These are phyloP conservation scores for Centruroides sculpturatus DNA, from an alignment of 1,140 invertebrate species.

Conservation along the genomic window DNA sequence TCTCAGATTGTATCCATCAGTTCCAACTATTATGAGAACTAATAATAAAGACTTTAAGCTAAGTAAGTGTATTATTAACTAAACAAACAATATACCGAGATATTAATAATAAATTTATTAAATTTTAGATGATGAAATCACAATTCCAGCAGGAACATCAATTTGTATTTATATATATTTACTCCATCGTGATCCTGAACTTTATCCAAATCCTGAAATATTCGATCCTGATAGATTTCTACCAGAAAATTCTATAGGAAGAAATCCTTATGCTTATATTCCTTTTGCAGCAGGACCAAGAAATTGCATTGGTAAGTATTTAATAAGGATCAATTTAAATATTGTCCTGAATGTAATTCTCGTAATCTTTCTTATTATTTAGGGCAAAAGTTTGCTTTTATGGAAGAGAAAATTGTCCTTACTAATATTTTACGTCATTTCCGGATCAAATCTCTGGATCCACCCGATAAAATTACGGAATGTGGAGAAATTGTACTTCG, in stretches of 20 bases:
- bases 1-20: no score
- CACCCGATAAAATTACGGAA: slow-evolving; percentile 7
- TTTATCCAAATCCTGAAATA: slow-evolving; percentile 1
- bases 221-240: slow-evolving; percentile 6
- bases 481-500: no score
- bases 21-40: no score
- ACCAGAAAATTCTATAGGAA: slow-evolving; percentile 25
- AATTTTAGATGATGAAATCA: slow-evolving; percentile 25
- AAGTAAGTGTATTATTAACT: neutral
- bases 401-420: slow-evolving; percentile 39
- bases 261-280: slow-evolving; percentile 28
- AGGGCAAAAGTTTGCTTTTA: slow-evolving; percentile 39
- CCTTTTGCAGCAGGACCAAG: slow-evolving; percentile 27
- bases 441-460: slow-evolving; percentile 12
- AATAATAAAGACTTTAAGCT: neutral
- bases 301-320: slow-evolving; percentile 29
- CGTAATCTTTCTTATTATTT: neutral
- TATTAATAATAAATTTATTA: slow-evolving; percentile 21
- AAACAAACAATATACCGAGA: neutral
- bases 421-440: slow-evolving; percentile 27
- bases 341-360: no score
- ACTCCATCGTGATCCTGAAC: neutral
- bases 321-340: no score
- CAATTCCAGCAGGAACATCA: slow-evolving; percentile 27
- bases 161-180: slow-evolving; percentile 23